Evolutionary conservation across 2,888 invertebrate species (phyloP).

Genomic region (Aspidiotus rigidus): DNA sequence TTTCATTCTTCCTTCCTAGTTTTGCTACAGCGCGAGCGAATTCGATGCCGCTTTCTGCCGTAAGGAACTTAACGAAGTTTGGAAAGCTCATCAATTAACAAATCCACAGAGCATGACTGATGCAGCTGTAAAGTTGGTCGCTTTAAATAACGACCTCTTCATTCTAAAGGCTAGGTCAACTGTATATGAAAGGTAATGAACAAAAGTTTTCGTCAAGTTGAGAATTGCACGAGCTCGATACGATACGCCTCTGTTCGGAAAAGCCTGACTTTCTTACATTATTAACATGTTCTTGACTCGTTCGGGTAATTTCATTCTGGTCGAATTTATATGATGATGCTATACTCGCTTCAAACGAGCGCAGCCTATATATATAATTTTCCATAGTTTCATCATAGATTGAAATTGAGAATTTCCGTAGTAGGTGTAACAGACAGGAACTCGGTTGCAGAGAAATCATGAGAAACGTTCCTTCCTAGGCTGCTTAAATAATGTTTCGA

Average conservation of each 20-base stretch:
- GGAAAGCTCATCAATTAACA: conserved; percentile 32
- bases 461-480: too few relatives aligned
- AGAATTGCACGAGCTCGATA: conserved; percentile 9
- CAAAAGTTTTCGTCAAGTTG: conserved; percentile 26
- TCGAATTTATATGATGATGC: too few relatives aligned
- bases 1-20: not conserved
- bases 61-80: conserved; percentile 20
- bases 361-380: too few relatives aligned
- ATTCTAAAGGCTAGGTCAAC: conserved; percentile 29
- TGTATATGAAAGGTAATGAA: conserved; percentile 30
- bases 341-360: too few relatives aligned
- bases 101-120: conserved; percentile 28
- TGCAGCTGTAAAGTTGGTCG: conserved; percentile 32
- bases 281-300: too few relatives aligned
- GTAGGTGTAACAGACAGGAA: too few relatives aligned
- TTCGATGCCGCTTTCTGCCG: conserved; percentile 4
- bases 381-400: too few relatives aligned
- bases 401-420: too few relatives aligned
- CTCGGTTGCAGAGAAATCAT: too few relatives aligned
- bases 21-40: conserved; percentile 4
- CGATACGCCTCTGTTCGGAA: not conserved
- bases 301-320: too few relatives aligned
- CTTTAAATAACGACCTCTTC: conserved; percentile 31
- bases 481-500: too few relatives aligned
- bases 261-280: too few relatives aligned